Base-by-base conservation (phyloP, 2,888 invertebrate species). In the Ormyrus rosae region DNA sequence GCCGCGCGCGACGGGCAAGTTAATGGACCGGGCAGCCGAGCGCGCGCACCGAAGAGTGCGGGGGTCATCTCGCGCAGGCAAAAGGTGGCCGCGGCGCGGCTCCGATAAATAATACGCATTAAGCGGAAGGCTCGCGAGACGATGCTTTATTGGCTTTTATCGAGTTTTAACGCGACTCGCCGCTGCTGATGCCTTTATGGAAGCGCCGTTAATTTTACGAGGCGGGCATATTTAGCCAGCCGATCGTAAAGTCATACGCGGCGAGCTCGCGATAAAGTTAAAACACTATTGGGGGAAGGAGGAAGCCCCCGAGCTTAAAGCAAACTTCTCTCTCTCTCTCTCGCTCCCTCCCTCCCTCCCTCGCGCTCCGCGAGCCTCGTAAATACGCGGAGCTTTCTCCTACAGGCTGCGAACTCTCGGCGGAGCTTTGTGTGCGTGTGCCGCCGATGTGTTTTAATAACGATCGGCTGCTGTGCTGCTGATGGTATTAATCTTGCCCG, bases 121-220 rank as follows among this genome's bases (percentile, higher is more conserved):
- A 70, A 70, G 64, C 77, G 61, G n/a, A 19, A 19, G 48, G 13
- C 64, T 34, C 48, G 64, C 61, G 58, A 45, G 81, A 85, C 85
- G 85, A 87, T 87, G 88, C 86, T 87, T 87, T 87, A 87, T 88
- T 87, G 87, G 86, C 86, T 87, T 87, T 77, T 74, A 80, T 80
- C 87, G 87, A 86, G 85, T 87, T 88, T 88, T 86, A 88, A 88
- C 86, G 87, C 85, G 83, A 84, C 86, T 82, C 51, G 50, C 71
- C 34, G 6, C 63, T 11, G 60, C 67, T 11, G 64, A 64, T 10
- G 88, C 88, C 87, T 89, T 88, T 88, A 89, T 88, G 88, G 87
- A 88, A 88, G 88, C 88, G 88, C 88, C 87, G 88, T 89, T 90
- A 89, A 88, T 89, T 90, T 89, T 87, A 90, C 87, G 89, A 87